Percentiles rank a stretch among this genome's conserved stretches.
Evolutionary conservation across 2,113 vertebrate species (phyloP).

Genomic region (Tachysurus vachellii): DNA sequence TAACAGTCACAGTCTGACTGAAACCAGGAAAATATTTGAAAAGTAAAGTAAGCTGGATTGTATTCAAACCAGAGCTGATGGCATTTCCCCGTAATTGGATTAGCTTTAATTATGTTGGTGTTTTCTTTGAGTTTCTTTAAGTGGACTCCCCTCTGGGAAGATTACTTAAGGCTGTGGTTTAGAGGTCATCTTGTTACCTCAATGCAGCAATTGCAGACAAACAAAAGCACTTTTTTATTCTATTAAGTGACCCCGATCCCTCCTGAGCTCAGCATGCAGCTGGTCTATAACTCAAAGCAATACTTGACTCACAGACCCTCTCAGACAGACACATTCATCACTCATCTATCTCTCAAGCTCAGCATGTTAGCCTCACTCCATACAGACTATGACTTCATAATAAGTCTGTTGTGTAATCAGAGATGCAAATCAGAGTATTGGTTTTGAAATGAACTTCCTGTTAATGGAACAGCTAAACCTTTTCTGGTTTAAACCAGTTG

Average conservation of each 20-base stretch:
- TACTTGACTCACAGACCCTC: not conserved
- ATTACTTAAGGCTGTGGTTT: slow-evolving; percentile 11
- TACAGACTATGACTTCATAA: not conserved
- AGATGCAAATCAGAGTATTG: not conserved
- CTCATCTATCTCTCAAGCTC: not conserved
- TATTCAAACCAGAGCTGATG: slow-evolving; percentile 16
- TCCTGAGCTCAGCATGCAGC: slow-evolving; percentile 32
- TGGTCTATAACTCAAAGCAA: slow-evolving; percentile 38
- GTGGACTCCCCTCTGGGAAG: not conserved
- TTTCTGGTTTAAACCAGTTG: not conserved
- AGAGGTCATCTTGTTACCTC: not conserved
- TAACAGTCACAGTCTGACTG: slow-evolving; percentile 1
- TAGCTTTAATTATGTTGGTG: slow-evolving; percentile 14
- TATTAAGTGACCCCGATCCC: slow-evolving; percentile 24
- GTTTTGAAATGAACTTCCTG: not conserved
- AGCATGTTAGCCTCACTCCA: not conserved
- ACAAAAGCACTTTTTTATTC: slow-evolving; percentile 8
- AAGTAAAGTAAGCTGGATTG: not conserved
- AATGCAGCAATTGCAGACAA: not conserved
- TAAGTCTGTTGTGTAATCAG: not conserved
- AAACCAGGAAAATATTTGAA: not conserved
- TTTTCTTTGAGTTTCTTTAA: slow-evolving; percentile 5
- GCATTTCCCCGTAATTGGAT: slow-evolving; percentile 13
- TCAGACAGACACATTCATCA: not conserved
- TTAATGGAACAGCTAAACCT: not conserved